Evolutionary conservation across 2,113 vertebrate genomes (phyloP).

Genomic region (Petrocephalus microphthalmus): DNA sequence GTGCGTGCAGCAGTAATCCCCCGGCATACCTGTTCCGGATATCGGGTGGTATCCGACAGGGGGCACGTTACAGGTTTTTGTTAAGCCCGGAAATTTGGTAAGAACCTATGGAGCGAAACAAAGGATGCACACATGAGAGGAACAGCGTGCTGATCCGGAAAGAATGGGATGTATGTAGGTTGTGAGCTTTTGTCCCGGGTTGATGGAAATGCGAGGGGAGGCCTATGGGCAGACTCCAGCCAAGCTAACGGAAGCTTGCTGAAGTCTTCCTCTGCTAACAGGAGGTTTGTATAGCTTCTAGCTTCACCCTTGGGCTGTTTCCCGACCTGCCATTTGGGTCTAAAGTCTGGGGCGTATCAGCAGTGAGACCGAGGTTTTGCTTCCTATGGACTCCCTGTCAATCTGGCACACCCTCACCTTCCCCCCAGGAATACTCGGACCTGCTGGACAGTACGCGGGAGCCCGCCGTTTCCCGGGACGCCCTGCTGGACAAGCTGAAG

Average conservation of each 20-base stretch:
- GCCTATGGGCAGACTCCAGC: neutral
- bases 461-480: constrained; percentile 59
- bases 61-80: neutral
- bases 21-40: neutral
- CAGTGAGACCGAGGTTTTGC: neutral
- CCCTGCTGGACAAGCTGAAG: constrained; percentile 77
- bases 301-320: neutral
- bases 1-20: too few species aligned
- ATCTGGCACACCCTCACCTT: neutral
- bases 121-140: neutral
- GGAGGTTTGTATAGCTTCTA: too few species aligned
- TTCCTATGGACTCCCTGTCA: neutral
- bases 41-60: neutral
- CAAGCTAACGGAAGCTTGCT: neutral
- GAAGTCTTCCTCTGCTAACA: neutral
- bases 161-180: neutral
- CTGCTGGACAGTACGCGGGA: constrained; percentile 65
- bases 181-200: neutral
- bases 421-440: constrained; percentile 73
- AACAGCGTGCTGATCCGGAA: neutral
- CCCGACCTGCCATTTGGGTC: neutral
- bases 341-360: neutral
- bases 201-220: neutral
- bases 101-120: neutral
- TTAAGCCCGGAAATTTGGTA: neutral